A percentile compares a stretch with the other conserved stretches of the same genome.
These are phyloP conservation scores for Pyrrhia umbra DNA, from an alignment of 2,888 invertebrate species.

Conservation along the genomic window DNA sequence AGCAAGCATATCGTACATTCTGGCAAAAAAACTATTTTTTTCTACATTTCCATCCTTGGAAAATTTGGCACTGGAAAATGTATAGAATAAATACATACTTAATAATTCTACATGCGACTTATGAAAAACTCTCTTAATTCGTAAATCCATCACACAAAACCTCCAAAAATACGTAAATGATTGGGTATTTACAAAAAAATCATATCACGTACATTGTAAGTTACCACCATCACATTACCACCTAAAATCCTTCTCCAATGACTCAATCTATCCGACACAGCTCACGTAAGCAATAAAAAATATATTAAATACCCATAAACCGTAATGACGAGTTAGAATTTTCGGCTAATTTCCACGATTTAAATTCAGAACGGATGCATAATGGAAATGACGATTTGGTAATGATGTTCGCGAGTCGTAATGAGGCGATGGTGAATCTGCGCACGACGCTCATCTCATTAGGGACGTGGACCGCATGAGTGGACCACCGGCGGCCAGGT, in stretches of 20 bases:
- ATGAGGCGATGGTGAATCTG: constrained; percentile 59
- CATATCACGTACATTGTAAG: neutral
- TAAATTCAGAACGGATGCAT: constrained; percentile 48
- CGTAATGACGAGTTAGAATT: constrained; percentile 37
- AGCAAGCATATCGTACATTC: too few species aligned
- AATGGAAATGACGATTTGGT: constrained; percentile 47
- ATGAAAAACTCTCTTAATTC: neutral
- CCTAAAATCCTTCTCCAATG: constrained; percentile 46
- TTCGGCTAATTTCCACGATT: constrained; percentile 52
- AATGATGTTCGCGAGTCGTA: constrained; percentile 53
- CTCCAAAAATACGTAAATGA: constrained; percentile 3
- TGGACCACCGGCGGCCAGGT: constrained; percentile 62
- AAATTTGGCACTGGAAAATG: too few species aligned
- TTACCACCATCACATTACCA: constrained; percentile 32
- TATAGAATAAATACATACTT: too few species aligned
- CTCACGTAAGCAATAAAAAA: constrained; percentile 43
- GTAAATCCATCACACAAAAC: neutral
- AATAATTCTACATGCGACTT: neutral
- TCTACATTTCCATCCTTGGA: too few species aligned
- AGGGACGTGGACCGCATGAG: constrained; percentile 57
- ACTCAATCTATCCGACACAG: constrained; percentile 19
- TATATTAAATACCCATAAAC: constrained; percentile 59
- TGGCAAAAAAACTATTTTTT: too few species aligned
- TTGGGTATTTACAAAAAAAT: constrained; percentile 4
- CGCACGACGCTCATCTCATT: constrained; percentile 63